These are phyloP conservation scores for Papilio dardanus DNA, from an alignment of 1,140 invertebrate genomes.

Conservation along the genomic window DNA sequence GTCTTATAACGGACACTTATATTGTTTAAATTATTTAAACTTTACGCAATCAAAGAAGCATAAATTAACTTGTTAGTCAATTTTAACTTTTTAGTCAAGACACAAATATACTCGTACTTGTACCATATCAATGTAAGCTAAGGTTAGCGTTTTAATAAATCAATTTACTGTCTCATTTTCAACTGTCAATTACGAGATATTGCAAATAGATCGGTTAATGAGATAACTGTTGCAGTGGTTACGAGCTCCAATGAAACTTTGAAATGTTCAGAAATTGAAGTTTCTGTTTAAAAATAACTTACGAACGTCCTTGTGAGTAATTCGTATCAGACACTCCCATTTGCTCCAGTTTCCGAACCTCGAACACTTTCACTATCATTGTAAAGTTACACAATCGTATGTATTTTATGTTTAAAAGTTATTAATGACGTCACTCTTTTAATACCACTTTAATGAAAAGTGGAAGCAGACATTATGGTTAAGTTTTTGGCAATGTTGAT, in stretches of 20 bases:
- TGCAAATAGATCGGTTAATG: conserved; percentile 15
- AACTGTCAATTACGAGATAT: conserved; percentile 22
- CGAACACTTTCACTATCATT: conserved; percentile 76
- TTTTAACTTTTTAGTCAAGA: too few species aligned
- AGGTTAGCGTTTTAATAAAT: conserved; percentile 8
- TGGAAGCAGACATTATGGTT: too few species aligned
- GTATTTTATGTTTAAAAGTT: conserved; percentile 52
- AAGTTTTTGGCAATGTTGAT: too few species aligned
- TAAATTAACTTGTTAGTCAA: too few species aligned
- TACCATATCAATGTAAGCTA: neutral
- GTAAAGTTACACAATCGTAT: conserved; percentile 68
- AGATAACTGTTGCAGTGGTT: neutral
- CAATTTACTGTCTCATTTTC: conserved; percentile 18
- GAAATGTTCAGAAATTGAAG: conserved; percentile 31
- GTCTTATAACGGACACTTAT: too few species aligned
- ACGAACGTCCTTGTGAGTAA: conserved; percentile 74
- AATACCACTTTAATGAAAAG: neutral
- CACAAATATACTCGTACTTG: neutral
- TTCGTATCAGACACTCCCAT: conserved; percentile 57
- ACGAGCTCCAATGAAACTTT: conserved; percentile 8
- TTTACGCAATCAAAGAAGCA: too few species aligned
- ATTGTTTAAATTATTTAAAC: too few species aligned
- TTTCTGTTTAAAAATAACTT: conserved; percentile 39
- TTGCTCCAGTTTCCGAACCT: conserved; percentile 62
- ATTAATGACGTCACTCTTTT: conserved; percentile 36